Conservation (phyloP, 2,888 invertebrate genomes). For the Melieria omissa region DNA sequence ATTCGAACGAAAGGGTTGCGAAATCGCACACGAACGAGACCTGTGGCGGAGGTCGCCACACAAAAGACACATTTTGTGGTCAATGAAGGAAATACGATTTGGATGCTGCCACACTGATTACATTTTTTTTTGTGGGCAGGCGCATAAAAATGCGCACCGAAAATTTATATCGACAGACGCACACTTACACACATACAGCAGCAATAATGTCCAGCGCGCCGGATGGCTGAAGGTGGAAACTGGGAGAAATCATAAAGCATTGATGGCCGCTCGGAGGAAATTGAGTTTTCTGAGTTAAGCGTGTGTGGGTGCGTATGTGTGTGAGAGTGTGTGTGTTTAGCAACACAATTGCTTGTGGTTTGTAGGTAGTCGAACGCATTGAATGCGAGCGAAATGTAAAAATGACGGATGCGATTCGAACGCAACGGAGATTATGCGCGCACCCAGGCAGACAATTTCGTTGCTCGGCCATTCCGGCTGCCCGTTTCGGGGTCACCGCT, state of each 20-base stretch:
- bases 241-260: constrained; percentile 48
- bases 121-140: constrained; percentile 39
- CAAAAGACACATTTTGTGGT: constrained; percentile 55
- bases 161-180: neutral
- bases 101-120: constrained; percentile 57
- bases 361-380: constrained; percentile 1
- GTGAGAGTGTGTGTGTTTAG: neutral
- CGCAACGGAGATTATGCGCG: too few species aligned
- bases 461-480: too few species aligned
- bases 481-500: too few species aligned
- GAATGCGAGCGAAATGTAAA: too few species aligned
- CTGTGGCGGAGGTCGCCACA: neutral
- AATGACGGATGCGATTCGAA: too few species aligned
- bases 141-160: constrained; percentile 22
- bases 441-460: too few species aligned
- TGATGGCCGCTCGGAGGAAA: constrained; percentile 55
- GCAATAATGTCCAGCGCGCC: too few species aligned
- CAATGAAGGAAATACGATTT: constrained; percentile 65
- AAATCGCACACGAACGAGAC: constrained; percentile 7
- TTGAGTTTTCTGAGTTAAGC: constrained; percentile 57
- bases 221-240: constrained; percentile 20
- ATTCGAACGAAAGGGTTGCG: constrained; percentile 33
- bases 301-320: neutral
- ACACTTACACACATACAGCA: neutral
- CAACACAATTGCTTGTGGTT: neutral